Evolutionary conservation across 1,140 invertebrate species (phyloP).

Genomic region (Dolichoris vasculosae): DNA sequence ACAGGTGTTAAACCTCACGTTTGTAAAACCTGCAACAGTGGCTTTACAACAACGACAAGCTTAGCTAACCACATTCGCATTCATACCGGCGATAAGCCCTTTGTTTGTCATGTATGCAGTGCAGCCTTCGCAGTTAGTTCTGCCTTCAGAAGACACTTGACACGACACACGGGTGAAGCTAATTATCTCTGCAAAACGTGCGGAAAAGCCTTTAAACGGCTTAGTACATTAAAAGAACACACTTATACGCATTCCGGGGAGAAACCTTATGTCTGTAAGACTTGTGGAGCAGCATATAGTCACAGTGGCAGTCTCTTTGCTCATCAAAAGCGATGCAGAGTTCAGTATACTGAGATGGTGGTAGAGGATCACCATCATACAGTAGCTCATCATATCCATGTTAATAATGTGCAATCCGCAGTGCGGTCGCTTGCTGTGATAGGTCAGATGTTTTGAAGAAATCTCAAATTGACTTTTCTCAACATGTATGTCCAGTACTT

Average conservation of each 20-base stretch:
- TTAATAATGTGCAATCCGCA: slow-evolving; percentile 70
- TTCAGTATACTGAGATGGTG: slow-evolving; percentile 67
- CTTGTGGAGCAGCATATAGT: slow-evolving; percentile 75
- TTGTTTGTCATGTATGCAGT: slow-evolving; percentile 73
- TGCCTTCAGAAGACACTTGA: slow-evolving; percentile 75
- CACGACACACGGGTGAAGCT: slow-evolving; percentile 78
- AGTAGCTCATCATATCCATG: slow-evolving; percentile 67
- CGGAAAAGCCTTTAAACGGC: slow-evolving; percentile 79
- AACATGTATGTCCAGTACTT: slow-evolving; percentile 22
- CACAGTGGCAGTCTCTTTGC: slow-evolving; percentile 73
- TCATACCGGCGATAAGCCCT: slow-evolving; percentile 72
- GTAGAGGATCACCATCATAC: slow-evolving; percentile 67
- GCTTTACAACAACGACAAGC: slow-evolving; percentile 72
- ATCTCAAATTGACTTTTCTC: slow-evolving; percentile 6
- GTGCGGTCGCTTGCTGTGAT: slow-evolving; percentile 71
- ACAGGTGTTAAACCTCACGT: slow-evolving; percentile 72
- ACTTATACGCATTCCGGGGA: slow-evolving; percentile 77
- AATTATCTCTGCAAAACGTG: slow-evolving; percentile 78
- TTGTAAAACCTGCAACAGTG: slow-evolving; percentile 73
- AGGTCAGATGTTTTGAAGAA: slow-evolving; percentile 68
- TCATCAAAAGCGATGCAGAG: slow-evolving; percentile 73
- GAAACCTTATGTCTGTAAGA: slow-evolving; percentile 77
- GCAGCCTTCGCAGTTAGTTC: slow-evolving; percentile 73
- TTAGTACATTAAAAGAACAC: slow-evolving; percentile 77
- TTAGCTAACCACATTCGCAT: slow-evolving; percentile 73